Evolutionary conservation across 2,888 invertebrate genomes (phyloP), one percentile per base, ranked within the genome.

Genomic region (Troides oblongomaculatus): DNA sequence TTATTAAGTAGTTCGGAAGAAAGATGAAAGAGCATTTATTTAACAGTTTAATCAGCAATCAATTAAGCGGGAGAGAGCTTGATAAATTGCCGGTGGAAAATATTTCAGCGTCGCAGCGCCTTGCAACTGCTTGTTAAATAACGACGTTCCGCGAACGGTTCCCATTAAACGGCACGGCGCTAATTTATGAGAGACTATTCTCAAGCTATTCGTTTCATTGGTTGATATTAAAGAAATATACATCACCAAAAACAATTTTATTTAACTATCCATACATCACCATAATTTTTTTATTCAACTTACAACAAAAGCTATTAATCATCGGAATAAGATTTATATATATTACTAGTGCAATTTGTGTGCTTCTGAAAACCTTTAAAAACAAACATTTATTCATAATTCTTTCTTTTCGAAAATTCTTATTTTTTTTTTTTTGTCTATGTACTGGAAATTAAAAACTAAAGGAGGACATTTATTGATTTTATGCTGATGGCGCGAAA

Each of bases 11-110:
- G 63, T 56, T 62, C 46, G 50, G 46, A 66, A 66, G 63, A 63
- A 56, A 66, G 63, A 70, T 66, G 63, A 63, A 53, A 82, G 75
- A 74, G 76, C 12, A 78, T 83, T 81, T 82, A 85, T 86, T 87
- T 84, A 86, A 82, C 84, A 85, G 84, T 84, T 85, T 87, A 87
- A 88, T 86, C 85, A 86, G 80, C 82, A 80, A 87, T 87, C 84
- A 84, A 85, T 88, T 85, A 82, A 75, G 75, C 78, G 82, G 84
- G 75, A 79, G 82, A 84, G 83, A 84, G 83, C 84, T 84, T 86
- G 89, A 90, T 87, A 79, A 85, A 90, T 87, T 80, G 80, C 82
- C 81, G 79, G 79, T 76, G 77, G 82, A 81, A 80, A 82, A 85
- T 86, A 87, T 87, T 85, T 85, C 80, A 85, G 77, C 77, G 84